phyloP scores from a whole-genome alignment of 2,888 invertebrate genomes.

The Galeopsomyia nigrocyanea region DNA sequence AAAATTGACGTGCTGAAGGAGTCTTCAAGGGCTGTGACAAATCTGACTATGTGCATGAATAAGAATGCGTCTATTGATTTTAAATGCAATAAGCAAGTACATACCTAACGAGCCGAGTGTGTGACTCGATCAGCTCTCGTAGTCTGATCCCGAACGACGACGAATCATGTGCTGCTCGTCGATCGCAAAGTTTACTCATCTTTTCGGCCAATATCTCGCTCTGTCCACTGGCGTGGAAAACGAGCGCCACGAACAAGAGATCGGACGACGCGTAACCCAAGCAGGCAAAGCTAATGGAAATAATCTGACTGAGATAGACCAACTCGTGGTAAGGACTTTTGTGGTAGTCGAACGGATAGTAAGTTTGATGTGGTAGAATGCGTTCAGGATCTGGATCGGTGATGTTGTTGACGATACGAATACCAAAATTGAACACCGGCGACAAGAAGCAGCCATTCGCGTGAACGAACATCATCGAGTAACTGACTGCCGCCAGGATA shows the following conservation, averaged over 20 bases:
- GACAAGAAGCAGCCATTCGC: background rate
- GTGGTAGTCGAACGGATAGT: slow-evolving; percentile 17
- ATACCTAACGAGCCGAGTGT: background rate
- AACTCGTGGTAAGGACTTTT: slow-evolving; percentile 14
- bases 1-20: slow-evolving; percentile 32
- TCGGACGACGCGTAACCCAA: background rate
- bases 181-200: background rate
- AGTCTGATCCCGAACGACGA: background rate
- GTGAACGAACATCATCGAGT: background rate
- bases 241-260: slow-evolving; percentile 9
- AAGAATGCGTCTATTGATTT: too few relatives aligned
- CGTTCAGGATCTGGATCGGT: slow-evolving; percentile 7
- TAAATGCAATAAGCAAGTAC: background rate
- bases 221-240: slow-evolving; percentile 10
- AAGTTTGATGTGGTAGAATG: slow-evolving; percentile 2
- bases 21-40: slow-evolving; percentile 18
- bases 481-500: background rate
- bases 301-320: background rate
- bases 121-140: background rate
- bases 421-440: background rate
- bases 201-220: background rate
- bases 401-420: slow-evolving; percentile 12
- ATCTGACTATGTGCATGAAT: slow-evolving; percentile 24
- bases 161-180: background rate
- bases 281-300: background rate